These are phyloP conservation scores for Rhinichthys klamathensis DNA, from an alignment of 2,113 vertebrate species.

Conservation along the genomic window DNA sequence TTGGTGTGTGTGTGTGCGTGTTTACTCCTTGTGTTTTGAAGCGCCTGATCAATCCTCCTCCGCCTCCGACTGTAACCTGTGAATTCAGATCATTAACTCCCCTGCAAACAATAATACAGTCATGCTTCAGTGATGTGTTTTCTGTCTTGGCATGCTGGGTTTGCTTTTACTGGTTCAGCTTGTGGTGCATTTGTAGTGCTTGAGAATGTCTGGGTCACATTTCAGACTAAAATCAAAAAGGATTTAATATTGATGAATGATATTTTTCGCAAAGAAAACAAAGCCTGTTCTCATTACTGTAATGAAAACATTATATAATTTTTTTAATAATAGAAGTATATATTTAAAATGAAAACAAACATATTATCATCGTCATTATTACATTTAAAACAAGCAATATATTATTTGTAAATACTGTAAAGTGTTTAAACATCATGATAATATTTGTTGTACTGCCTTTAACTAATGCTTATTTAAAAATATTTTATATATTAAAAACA, in stretches of 20 bases:
- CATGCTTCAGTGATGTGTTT: neutral
- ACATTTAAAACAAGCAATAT: no score
- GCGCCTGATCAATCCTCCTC: conserved; percentile 33
- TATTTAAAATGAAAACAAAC: no score
- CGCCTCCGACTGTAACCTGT: conserved; percentile 22
- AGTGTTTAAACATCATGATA: no score
- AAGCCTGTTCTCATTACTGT: no score
- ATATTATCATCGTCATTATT: no score
- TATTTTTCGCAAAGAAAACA: no score
- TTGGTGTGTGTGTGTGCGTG: neutral
- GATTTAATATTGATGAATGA: neutral
- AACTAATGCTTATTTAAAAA: no score
- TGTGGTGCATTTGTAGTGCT: neutral
- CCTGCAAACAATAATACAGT: conserved; percentile 27
- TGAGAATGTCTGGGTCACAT: neutral
- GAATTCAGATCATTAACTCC: conserved; percentile 34
- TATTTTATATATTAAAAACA: no score
- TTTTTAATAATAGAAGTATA: no score
- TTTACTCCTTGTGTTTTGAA: conserved; percentile 36
- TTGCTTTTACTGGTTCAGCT: neutral
- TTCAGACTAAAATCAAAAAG: neutral
- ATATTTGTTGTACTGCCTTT: no score
- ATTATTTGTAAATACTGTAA: no score
- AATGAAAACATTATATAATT: no score
- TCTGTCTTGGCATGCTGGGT: neutral